Percentiles rank a stretch among this genome's conserved stretches.
phyloP scores from a whole-genome alignment of 2,888 invertebrate species.

The Lochmaea capreae region DNA sequence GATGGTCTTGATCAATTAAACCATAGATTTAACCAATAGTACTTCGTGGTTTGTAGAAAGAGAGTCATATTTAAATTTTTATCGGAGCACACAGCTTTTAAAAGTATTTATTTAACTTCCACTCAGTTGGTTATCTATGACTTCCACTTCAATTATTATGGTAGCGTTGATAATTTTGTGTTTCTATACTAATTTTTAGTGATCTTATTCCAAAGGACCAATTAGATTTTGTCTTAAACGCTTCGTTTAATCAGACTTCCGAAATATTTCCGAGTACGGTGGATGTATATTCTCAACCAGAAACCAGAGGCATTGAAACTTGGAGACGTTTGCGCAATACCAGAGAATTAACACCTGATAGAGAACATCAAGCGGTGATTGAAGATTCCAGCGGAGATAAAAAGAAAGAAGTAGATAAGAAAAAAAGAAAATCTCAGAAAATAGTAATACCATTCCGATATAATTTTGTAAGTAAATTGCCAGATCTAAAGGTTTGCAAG shows the following conservation, averaged over 20 bases:
- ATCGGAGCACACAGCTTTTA: neutral
- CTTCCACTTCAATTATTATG: too few species aligned
- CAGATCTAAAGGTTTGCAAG: neutral
- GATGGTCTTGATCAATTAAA: too few species aligned
- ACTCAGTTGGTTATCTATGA: too few species aligned
- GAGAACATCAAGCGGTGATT: slow-evolving; percentile 53
- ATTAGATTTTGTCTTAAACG: slow-evolving; percentile 75
- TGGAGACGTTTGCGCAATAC: slow-evolving; percentile 79
- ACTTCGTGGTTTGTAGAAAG: too few species aligned
- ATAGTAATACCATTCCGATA: slow-evolving; percentile 53
- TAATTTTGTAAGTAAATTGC: slow-evolving; percentile 53
- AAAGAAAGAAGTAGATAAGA: slow-evolving; percentile 27
- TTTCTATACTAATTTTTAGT: slow-evolving; percentile 45
- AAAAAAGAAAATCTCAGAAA: slow-evolving; percentile 13
- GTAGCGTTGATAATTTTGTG: too few species aligned
- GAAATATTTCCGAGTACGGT: slow-evolving; percentile 74
- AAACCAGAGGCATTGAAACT: slow-evolving; percentile 72
- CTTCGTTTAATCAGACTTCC: slow-evolving; percentile 76
- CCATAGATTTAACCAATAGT: too few species aligned
- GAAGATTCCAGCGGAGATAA: slow-evolving; percentile 13
- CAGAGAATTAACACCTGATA: slow-evolving; percentile 63
- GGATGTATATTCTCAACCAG: slow-evolving; percentile 76
- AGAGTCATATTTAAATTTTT: too few species aligned
- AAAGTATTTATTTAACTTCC: neutral
- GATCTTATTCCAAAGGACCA: slow-evolving; percentile 72